Conservation (phyloP, 2,888 invertebrate genomes). For the Ophraella communa region DNA sequence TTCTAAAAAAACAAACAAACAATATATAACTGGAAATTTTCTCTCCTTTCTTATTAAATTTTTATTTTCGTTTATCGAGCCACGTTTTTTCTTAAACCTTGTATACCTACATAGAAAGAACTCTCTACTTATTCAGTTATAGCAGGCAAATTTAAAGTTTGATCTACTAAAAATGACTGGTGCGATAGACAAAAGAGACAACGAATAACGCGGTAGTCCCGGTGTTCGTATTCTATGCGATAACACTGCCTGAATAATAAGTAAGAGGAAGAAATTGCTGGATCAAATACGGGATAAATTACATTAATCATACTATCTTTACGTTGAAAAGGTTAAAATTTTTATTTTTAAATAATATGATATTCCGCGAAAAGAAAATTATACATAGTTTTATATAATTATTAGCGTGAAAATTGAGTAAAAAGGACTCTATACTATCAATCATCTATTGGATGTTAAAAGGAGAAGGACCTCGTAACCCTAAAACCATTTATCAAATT, state of each 20-base stretch:
- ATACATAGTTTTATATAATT: too few relatives aligned
- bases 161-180: constrained; percentile 34
- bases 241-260: constrained; percentile 14
- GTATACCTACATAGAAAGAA: too few relatives aligned
- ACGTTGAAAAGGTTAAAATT: neutral
- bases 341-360: too few relatives aligned
- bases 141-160: constrained; percentile 30
- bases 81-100: too few relatives aligned
- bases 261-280: neutral
- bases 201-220: too few relatives aligned
- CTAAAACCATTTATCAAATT: constrained; percentile 4
- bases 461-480: constrained; percentile 4
- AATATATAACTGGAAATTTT: too few relatives aligned
- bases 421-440: too few relatives aligned
- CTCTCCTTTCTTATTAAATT: too few relatives aligned
- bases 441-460: constrained; percentile 1
- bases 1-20: too few relatives aligned
- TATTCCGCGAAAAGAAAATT: too few relatives aligned
- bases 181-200: constrained; percentile 12
- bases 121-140: constrained; percentile 34
- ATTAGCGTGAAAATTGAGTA: too few relatives aligned
- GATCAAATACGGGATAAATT: neutral
- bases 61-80: too few relatives aligned
- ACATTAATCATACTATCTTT: neutral
- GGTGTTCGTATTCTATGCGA: constrained; percentile 16